phyloP scores from a whole-genome alignment of 2,113 vertebrate genomes.

The Alaudala cheleensis region DNA sequence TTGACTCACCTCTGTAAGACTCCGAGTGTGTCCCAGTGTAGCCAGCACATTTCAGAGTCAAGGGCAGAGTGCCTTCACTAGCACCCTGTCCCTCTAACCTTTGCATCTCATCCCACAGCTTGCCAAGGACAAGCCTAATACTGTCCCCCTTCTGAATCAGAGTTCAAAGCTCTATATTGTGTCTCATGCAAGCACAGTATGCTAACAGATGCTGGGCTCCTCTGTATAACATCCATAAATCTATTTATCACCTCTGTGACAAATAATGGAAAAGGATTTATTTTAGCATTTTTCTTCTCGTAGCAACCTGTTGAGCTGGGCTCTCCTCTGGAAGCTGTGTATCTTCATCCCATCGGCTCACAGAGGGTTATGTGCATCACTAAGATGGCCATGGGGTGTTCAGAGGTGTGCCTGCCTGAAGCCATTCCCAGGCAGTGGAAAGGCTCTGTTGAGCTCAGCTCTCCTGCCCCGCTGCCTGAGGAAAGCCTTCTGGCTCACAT shows the following conservation, averaged over 20 bases:
- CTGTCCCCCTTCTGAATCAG: accelerated
- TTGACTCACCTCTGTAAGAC: neutral
- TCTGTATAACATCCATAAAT: neutral
- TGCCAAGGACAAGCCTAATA: neutral
- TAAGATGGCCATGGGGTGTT: neutral
- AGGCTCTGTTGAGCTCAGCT: neutral
- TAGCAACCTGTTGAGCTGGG: neutral
- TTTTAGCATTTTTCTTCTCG: neutral
- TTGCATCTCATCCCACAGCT: neutral
- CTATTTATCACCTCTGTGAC: neutral
- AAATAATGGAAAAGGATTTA: neutral
- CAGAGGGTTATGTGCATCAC: neutral
- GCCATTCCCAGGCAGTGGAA: neutral
- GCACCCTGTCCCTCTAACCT: neutral
- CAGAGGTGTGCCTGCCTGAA: neutral
- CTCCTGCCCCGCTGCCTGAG: neutral
- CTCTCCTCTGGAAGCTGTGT: neutral
- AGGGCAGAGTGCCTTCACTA: neutral
- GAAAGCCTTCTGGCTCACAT: constrained; percentile 26
- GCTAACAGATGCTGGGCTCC: neutral
- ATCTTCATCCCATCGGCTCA: neutral
- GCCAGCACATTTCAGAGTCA: neutral
- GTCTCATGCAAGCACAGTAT: neutral
- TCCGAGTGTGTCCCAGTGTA: neutral
- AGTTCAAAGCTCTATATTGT: neutral